phyloP scores from a whole-genome alignment of 2,797 vertebrate species.

The Merluccius polli region DNA sequence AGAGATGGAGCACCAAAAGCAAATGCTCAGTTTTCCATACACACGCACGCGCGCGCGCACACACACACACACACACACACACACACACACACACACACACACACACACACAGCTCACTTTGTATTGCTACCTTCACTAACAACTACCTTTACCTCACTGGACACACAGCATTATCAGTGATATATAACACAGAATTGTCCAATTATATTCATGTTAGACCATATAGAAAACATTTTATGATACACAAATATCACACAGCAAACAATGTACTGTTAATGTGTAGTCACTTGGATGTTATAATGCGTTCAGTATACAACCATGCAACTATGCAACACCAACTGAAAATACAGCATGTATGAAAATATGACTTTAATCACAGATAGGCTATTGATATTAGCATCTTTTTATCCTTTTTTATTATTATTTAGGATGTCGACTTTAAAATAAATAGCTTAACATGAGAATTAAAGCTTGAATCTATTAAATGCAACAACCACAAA shows the following conservation, averaged over 20 bases:
- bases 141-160: not conserved
- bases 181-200: constrained; percentile 6
- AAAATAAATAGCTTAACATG: not conserved
- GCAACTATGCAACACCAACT: no score
- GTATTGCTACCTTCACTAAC: not conserved
- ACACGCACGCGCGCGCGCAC: constrained; percentile 2
- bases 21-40: constrained; percentile 29
- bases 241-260: no score
- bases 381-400: not conserved
- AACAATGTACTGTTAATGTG: no score
- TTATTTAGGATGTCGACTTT: not conserved
- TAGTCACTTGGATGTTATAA: no score
- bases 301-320: no score
- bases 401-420: not conserved
- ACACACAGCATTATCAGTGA: not conserved
- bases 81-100: constrained; percentile 14
- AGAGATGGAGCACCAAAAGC: constrained; percentile 54
- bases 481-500: not conserved
- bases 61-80: not conserved
- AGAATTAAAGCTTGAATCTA: not conserved
- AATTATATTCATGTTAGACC: not conserved
- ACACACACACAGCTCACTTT: constrained; percentile 7
- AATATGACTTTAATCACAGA: not conserved
- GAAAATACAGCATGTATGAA: not conserved
- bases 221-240: not conserved